Conservation (phyloP, 2,797 vertebrate species). For the Chlorospingus flavigularis region DNA sequence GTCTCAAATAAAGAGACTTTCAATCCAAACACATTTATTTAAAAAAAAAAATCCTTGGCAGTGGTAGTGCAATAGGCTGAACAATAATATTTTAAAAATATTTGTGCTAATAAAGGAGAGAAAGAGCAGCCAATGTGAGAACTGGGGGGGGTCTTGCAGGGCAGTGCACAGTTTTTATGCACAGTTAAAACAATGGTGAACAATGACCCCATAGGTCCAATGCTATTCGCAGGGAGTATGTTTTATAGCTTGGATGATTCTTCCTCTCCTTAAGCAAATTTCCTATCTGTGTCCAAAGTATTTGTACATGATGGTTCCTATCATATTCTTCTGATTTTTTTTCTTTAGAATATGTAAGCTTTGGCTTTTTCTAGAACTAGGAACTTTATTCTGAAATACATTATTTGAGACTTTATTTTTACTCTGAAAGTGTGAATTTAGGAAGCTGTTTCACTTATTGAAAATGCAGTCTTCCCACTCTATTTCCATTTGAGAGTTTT, state of each 20-base stretch:
- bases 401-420: background rate
- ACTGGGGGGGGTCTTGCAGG: accelerated
- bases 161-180: background rate
- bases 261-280: background rate
- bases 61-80: background rate
- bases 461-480: background rate
- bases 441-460: background rate
- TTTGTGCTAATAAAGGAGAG: background rate
- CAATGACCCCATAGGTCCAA: accelerated
- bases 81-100: background rate
- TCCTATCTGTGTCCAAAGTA: background rate
- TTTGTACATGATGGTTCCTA: background rate
- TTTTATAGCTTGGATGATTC: background rate
- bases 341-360: accelerated
- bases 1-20: background rate
- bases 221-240: background rate
- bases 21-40: background rate
- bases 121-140: background rate
- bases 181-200: background rate
- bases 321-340: background rate
- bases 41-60: background rate
- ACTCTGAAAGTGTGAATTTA: background rate
- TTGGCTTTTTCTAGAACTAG: background rate
- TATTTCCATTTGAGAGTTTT: background rate
- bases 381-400: background rate